Conservation (phyloP, 2,113 vertebrate genomes). For the Zosterops pallidus region DNA sequence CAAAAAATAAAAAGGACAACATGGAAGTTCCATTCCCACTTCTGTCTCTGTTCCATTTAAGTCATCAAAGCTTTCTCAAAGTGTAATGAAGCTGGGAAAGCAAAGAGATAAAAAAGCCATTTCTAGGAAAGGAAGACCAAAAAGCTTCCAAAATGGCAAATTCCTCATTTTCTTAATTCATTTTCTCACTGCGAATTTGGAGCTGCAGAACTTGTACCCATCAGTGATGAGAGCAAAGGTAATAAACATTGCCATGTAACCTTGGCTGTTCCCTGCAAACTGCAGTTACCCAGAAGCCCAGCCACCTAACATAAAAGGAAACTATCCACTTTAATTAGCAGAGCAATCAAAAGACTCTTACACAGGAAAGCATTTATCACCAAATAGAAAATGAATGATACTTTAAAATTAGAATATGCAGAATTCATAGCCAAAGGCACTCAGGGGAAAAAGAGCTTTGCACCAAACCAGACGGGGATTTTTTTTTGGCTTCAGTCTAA, state of each 20-base stretch:
- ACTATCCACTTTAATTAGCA: conserved; percentile 63
- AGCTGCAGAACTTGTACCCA: background rate
- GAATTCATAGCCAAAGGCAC: conserved; percentile 62
- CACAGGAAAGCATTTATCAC: conserved; percentile 61
- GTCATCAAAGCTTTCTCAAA: background rate
- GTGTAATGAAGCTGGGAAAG: background rate
- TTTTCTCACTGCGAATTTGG: background rate
- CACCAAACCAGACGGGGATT: conserved; percentile 53
- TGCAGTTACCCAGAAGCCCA: conserved; percentile 56
- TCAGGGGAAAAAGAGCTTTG: conserved; percentile 49
- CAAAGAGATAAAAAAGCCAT: background rate
- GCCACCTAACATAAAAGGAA: conserved; percentile 59
- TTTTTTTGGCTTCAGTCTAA: conserved; percentile 59
- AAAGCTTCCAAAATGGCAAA: background rate
- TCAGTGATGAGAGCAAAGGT: background rate
- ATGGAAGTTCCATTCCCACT: background rate
- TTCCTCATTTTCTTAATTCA: background rate
- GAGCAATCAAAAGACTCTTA: conserved; percentile 61
- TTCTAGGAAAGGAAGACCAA: background rate
- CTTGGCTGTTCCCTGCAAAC: conserved; percentile 44
- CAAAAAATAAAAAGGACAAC: background rate
- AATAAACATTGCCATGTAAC: conserved; percentile 31
- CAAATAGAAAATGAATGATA: conserved; percentile 65
- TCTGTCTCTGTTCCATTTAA: background rate
- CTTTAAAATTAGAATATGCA: conserved; percentile 70